Evolutionary conservation across 2,797 vertebrate genomes (phyloP).

Genomic region (Rhodeus uyekii): DNA sequence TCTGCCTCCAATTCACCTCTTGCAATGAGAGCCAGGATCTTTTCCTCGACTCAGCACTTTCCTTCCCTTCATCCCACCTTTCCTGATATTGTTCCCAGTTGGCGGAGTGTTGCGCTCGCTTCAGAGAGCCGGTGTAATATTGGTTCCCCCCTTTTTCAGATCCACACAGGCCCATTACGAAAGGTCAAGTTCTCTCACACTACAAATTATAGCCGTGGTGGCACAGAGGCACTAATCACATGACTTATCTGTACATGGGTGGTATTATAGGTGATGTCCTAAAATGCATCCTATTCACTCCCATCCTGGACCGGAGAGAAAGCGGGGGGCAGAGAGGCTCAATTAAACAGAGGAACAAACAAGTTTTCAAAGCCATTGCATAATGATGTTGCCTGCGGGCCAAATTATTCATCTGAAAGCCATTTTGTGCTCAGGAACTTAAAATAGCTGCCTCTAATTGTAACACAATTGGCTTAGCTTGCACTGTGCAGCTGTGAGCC

Average conservation of each 20-base stretch:
- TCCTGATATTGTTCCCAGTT: slow-evolving; percentile 44
- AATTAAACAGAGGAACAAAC: slow-evolving; percentile 77
- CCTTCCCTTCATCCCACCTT: slow-evolving; percentile 44
- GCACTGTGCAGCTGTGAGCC: slow-evolving; percentile 79
- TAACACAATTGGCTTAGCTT: slow-evolving; percentile 80
- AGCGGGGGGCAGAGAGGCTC: slow-evolving; percentile 48
- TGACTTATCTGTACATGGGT: slow-evolving; percentile 34
- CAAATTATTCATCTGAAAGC: slow-evolving; percentile 79
- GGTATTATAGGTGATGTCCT: slow-evolving; percentile 40
- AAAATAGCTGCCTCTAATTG: slow-evolving; percentile 83
- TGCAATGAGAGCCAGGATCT: slow-evolving; percentile 48
- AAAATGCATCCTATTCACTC: slow-evolving; percentile 35
- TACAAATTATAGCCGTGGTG: slow-evolving; percentile 34
- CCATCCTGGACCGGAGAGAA: slow-evolving; percentile 57
- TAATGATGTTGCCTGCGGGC: slow-evolving; percentile 80
- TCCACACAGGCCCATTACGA: slow-evolving; percentile 47
- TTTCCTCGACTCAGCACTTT: slow-evolving; percentile 44
- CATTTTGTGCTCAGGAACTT: slow-evolving; percentile 74
- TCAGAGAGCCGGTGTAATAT: slow-evolving; percentile 33
- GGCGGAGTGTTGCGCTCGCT: slow-evolving; percentile 27
- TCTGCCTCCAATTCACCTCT: slow-evolving; percentile 58
- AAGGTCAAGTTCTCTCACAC: slow-evolving; percentile 46
- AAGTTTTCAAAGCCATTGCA: slow-evolving; percentile 77
- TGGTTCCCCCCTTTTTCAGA: slow-evolving; percentile 36
- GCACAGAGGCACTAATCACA: slow-evolving; percentile 35